Base-by-base conservation (phyloP, 2,888 invertebrate species). In the Sympetrum striolatum region DNA sequence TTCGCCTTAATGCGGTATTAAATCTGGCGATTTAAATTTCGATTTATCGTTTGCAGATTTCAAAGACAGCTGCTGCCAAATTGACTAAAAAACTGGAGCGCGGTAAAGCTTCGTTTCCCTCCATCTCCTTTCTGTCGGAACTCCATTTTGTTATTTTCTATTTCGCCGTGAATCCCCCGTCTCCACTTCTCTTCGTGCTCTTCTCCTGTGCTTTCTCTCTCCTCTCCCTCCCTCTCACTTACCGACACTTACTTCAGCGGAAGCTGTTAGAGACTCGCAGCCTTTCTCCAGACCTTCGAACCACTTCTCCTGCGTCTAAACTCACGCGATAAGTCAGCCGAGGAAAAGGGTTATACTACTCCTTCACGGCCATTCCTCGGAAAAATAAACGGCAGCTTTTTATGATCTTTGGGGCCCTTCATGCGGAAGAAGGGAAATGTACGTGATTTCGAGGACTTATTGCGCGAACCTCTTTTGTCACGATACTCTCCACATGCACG, bases 211-310 rank as follows among this genome's bases (percentile, higher is more conserved):
- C 80, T 22, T 35, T 15, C 39, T 80, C 80, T 18, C 80, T 39
- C 5, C 10, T 18, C 37, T 15, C 18, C 35, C 31, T 4, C 44
- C 44, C 48, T 64, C 37, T 14, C 22, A 18, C 64, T 22, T n/a
- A 35, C 60, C 10, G 37, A n/a, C 37, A 37, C 53, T 60, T 31
- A 60, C 60, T 37, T 37, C 86, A 37, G 60, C 86, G 86, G 86
- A 86, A 86, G 86, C 60, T 25, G 86, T 86, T 86, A 60, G 86
- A 60, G 60, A 15, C n/a, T 31, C 82, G 31, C n/a, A n/a, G 37
- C 60, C 60, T 58, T 82, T 58, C 35, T 12, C 31, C 82, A 35
- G 60, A 58, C 22, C n/a, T 25, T 39, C 86, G 60, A n/a, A 58
- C 22, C 60, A 15, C 31, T 25, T 31, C 73, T 25, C 73, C 25